Conservation (phyloP, 2,888 invertebrate genomes). For the Tineola bisselliella region DNA sequence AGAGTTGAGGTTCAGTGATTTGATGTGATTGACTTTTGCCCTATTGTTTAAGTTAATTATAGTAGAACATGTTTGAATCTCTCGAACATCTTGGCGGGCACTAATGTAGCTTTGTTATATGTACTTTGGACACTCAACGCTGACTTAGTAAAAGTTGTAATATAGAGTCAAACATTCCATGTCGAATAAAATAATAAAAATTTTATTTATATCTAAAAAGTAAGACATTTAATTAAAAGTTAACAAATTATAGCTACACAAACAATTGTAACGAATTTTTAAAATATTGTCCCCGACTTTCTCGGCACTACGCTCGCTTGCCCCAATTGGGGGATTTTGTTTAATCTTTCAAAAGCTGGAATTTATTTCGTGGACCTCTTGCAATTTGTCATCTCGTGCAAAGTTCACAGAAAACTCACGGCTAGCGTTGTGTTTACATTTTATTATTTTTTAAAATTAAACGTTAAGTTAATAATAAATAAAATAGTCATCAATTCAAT, state of each 20-base stretch:
- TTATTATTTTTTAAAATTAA: not conserved
- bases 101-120: no score
- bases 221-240: constrained; percentile 11
- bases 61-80: not conserved
- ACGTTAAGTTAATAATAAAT: no score
- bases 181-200: not conserved
- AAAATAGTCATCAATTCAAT: no score
- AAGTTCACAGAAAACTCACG: constrained; percentile 10
- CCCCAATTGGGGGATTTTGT: constrained; percentile 11
- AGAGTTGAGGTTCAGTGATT: not conserved
- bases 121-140: no score
- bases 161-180: no score
- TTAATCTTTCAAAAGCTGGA: constrained; percentile 12
- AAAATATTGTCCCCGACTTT: constrained; percentile 1
- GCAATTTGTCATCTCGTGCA: constrained; percentile 18
- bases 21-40: not conserved
- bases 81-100: no score
- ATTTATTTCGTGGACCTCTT: constrained; percentile 14
- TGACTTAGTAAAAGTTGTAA: no score
- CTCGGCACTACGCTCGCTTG: not conserved
- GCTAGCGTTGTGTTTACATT: not conserved
- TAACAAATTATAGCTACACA: not conserved
- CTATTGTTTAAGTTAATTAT: not conserved
- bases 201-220: not conserved
- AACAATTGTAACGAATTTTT: constrained; percentile 6